Percentiles rank a stretch among this genome's conserved stretches.
These are phyloP conservation scores for Epistrophella euchroma DNA, from an alignment of 2,888 invertebrate species.

Conservation along the genomic window DNA sequence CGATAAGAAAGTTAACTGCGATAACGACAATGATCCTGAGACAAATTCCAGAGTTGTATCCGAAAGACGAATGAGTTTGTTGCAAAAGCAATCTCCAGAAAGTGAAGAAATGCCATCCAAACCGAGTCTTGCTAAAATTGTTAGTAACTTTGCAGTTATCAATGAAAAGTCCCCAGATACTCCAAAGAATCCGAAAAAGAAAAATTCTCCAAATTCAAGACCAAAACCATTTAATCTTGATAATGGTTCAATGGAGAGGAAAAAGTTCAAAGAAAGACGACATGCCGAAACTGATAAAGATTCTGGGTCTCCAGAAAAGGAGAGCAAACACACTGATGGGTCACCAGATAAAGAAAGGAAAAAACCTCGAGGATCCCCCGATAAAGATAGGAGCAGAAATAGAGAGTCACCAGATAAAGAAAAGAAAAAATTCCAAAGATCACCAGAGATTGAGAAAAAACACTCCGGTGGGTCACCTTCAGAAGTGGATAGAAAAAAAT, in stretches of 20 bases:
- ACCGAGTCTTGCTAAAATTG: conserved; percentile 49
- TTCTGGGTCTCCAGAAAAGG: not conserved
- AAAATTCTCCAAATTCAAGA: conserved; percentile 70
- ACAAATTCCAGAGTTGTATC: conserved; percentile 81
- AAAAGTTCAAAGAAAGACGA: conserved; percentile 57
- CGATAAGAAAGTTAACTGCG: conserved; percentile 70
- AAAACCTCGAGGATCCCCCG: conserved; percentile 43
- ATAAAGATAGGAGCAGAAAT: conserved; percentile 55
- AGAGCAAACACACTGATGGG: not conserved
- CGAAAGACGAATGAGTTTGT: conserved; percentile 81
- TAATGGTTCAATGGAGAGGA: conserved; percentile 77
- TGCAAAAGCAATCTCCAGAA: conserved; percentile 79
- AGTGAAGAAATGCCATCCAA: conserved; percentile 46
- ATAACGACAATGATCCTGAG: conserved; percentile 80
- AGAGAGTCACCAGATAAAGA: conserved; percentile 50
- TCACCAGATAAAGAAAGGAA: not conserved
- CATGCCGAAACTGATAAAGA: conserved; percentile 60
- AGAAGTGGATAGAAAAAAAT: conserved; percentile 4
- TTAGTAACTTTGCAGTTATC: conserved; percentile 83
- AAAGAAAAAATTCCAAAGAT: conserved; percentile 73
- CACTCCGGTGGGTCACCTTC: not conserved
- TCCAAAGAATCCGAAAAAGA: conserved; percentile 68
- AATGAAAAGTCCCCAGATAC: conserved; percentile 84
- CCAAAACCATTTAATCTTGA: conserved; percentile 82
- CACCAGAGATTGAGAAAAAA: not conserved